Evolutionary conservation across 2,888 invertebrate species (phyloP).

Genomic region (Parthenolecanium corni): DNA sequence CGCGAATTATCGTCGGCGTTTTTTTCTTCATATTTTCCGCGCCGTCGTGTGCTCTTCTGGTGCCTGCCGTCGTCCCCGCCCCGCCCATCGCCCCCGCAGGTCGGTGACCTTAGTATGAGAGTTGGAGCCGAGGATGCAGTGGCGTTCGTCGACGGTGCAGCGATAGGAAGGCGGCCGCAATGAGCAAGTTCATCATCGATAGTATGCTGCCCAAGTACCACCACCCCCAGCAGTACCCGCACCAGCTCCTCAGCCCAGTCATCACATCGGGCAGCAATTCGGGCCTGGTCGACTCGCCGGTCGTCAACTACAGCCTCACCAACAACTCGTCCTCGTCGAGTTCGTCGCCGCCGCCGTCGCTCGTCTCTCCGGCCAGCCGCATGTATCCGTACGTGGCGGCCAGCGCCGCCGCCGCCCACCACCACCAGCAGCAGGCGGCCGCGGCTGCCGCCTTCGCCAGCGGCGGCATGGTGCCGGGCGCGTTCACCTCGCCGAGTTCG

Average conservation of each 20-base stretch:
- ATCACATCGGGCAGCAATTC: slow-evolving; percentile 44
- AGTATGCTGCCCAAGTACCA: slow-evolving; percentile 94
- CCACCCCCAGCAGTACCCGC: slow-evolving; percentile 56
- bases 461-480: slow-evolving; percentile 48
- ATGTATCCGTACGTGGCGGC: slow-evolving; percentile 87
- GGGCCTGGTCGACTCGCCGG: slow-evolving; percentile 60
- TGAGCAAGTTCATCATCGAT: slow-evolving; percentile 96
- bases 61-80: too few relatives aligned
- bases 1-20: too few relatives aligned
- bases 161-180: slow-evolving; percentile 43
- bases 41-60: too few relatives aligned
- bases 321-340: slow-evolving; percentile 45
- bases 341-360: slow-evolving; percentile 44
- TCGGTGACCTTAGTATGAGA: too few relatives aligned
- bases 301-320: slow-evolving; percentile 44
- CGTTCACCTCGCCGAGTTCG: slow-evolving; percentile 45
- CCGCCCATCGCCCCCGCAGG: too few relatives aligned
- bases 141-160: not conserved
- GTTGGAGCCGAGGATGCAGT: not conserved
- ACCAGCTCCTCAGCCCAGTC: slow-evolving; percentile 49
- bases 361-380: slow-evolving; percentile 48
- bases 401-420: slow-evolving; percentile 46
- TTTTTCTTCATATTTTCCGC: too few relatives aligned
- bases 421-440: slow-evolving; percentile 57
- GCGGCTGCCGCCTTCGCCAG: slow-evolving; percentile 52